Evolutionary conservation across 2,113 vertebrate species (phyloP).

Genomic region (Bothrops jararaca): DNA sequence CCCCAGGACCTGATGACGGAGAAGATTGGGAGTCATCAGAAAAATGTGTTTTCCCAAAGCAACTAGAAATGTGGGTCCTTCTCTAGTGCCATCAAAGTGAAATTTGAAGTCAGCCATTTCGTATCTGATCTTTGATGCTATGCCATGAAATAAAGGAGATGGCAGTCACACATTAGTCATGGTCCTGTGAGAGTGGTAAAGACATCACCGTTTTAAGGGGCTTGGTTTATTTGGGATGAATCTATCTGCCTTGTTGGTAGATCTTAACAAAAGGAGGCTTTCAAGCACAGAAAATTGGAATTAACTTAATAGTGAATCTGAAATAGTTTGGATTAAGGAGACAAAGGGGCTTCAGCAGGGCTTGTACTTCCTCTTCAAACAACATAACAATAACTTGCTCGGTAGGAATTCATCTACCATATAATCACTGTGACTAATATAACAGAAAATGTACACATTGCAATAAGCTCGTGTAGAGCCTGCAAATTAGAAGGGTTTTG

Average conservation of each 20-base stretch:
- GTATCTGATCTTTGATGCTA: not conserved
- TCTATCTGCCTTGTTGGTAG: not conserved
- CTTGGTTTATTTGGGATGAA: not conserved
- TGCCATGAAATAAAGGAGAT: no score
- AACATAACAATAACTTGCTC: not conserved
- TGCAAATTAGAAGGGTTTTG: slow-evolving; percentile 51
- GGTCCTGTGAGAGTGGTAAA: not conserved
- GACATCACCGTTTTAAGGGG: not conserved
- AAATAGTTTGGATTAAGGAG: not conserved
- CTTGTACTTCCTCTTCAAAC: not conserved
- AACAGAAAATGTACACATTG: slow-evolving; percentile 23
- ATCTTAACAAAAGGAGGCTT: not conserved
- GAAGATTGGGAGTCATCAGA: not conserved
- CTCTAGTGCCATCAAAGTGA: not conserved
- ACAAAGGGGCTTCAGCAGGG: not conserved
- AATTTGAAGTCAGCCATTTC: not conserved
- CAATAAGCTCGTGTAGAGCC: slow-evolving; percentile 34
- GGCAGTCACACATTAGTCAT: no score
- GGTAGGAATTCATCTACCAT: not conserved
- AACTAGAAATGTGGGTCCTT: not conserved
- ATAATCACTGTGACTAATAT: not conserved
- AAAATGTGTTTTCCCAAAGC: not conserved
- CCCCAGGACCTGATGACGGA: not conserved
- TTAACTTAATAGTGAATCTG: not conserved
- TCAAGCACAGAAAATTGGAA: not conserved